These are phyloP conservation scores for Betta splendens DNA, from an alignment of 2,797 vertebrate genomes.

Conservation along the genomic window DNA sequence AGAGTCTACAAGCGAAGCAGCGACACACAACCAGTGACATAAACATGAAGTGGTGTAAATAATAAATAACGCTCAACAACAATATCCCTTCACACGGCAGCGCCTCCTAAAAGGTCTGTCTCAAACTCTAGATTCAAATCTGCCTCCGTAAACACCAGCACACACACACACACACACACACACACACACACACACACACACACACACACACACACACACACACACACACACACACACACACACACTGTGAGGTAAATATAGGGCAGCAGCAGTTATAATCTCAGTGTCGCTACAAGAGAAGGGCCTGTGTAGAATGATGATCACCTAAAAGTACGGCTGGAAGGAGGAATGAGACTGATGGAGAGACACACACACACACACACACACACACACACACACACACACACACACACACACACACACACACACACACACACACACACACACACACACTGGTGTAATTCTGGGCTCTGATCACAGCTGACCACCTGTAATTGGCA, in stretches of 20 bases:
- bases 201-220: constrained; percentile 7
- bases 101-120: constrained; percentile 12
- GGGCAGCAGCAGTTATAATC: constrained; percentile 57
- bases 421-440: constrained; percentile 25
- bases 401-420: background rate
- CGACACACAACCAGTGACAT: constrained; percentile 13
- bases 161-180: constrained; percentile 2
- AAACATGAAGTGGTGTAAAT: constrained; percentile 21
- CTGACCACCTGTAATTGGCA: constrained; percentile 70
- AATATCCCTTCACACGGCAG: constrained; percentile 7
- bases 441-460: constrained; percentile 54
- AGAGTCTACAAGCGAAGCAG: constrained; percentile 3
- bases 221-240: constrained; percentile 6
- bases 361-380: constrained; percentile 26
- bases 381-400: background rate
- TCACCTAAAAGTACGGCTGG: constrained; percentile 40
- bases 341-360: constrained; percentile 32
- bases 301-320: constrained; percentile 47
- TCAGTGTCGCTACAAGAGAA: constrained; percentile 47
- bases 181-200: constrained; percentile 7
- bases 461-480: constrained; percentile 45
- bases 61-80: constrained; percentile 21
- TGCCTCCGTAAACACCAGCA: background rate
- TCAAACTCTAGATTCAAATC: constrained; percentile 17
- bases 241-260: constrained; percentile 37